Evolutionary conservation across 1,140 invertebrate species (phyloP), one percentile per base, ranked within the genome.

Genomic region (Venturia canescens): DNA sequence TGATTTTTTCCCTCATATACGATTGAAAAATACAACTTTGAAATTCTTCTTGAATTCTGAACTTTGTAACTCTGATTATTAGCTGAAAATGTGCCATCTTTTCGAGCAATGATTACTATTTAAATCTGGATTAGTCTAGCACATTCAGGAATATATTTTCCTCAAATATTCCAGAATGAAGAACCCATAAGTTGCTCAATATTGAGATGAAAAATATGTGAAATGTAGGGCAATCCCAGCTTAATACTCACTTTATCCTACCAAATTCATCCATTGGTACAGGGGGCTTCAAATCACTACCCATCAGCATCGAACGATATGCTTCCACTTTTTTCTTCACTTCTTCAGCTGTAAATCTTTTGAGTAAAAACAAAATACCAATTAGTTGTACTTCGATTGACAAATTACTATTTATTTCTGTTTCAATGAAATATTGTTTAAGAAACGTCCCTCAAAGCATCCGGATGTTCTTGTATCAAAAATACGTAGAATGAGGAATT

Each of bases 211-310:
- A 3, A 29, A 29, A 57, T 75, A 27, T 75, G 21, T 15, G 31
- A 75, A 57, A 75, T 13, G 23, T 13, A 27, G 50, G 53, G 18
- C 18, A 26, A 31, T 53, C 7, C 5, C 3, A 48, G 4, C 27
- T 21, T 66, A 34, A 44, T 74, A 86, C 83, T 88, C 79, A 89
- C 88, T 86, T 87, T 78, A 88, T 72, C 48, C 88, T 84, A 1
- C 87, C 87, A 79, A 87, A 89, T 84, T 88, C 87, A 71, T 89
- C 88, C 66, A 80, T 80, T 29, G 87, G 81, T 26, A 83, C 80
- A 48, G 81, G n/a, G 60, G 85, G 66, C 27, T 88, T 88, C 11
- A 71, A 60, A 38, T 88, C 87, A 7, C 80, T 85, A 21, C 84
- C 86, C 82, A 87, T 86, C 76, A 89, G 75, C 81, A 88, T 83